Evolutionary conservation across 2,888 invertebrate species (phyloP).

Genomic region (Lasioglossum lativentre): DNA sequence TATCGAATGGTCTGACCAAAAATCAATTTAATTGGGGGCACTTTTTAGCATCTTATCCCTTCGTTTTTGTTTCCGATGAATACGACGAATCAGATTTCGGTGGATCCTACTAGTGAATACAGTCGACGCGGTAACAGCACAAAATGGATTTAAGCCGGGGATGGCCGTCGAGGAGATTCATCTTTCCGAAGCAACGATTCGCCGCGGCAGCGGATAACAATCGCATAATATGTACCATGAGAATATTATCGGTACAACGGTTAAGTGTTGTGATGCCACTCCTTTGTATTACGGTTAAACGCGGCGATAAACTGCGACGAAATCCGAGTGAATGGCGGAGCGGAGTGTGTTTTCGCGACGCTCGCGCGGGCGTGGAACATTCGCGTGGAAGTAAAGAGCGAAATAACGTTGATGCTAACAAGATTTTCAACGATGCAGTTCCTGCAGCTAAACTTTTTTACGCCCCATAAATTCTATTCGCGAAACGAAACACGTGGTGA

Average conservation of each 20-base stretch:
- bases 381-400: not conserved
- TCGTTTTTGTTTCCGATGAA: not conserved
- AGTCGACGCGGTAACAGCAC: too few relatives aligned
- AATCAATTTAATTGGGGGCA: too few relatives aligned
- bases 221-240: not conserved
- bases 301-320: constrained; percentile 20
- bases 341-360: constrained; percentile 12
- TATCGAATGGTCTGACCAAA: too few relatives aligned
- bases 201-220: not conserved
- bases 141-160: not conserved
- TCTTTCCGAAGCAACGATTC: not conserved
- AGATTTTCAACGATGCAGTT: constrained; percentile 28
- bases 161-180: not conserved
- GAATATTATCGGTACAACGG: not conserved
- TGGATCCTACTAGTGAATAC: not conserved
- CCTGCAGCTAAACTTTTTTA: constrained; percentile 6
- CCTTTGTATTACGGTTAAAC: constrained; percentile 28
- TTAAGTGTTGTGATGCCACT: constrained; percentile 5
- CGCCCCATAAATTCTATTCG: constrained; percentile 19
- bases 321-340: constrained; percentile 11
- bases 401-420: constrained; percentile 26
- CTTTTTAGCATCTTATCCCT: too few relatives aligned
- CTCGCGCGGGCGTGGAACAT: not conserved
- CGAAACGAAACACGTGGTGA: not conserved
- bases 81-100: not conserved